Percentiles rank a stretch among this genome's conserved stretches.
Evolutionary conservation across 2,888 invertebrate genomes (phyloP).

Genomic region (Acanthoscelides obtectus): DNA sequence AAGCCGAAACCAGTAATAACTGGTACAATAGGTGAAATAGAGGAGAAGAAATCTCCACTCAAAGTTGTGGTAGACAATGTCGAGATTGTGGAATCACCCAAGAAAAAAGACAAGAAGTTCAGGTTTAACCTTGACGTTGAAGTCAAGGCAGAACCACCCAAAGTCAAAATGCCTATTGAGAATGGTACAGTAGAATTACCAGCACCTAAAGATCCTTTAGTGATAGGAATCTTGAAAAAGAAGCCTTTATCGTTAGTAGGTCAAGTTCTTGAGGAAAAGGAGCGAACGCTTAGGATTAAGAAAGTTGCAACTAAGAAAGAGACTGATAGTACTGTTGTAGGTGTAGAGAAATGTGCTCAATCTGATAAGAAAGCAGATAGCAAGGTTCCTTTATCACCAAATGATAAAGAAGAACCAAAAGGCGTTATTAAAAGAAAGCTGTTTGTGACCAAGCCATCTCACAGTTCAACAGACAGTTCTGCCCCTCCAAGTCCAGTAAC

Average conservation of each 20-base stretch:
- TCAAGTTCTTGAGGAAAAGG: constrained; percentile 22
- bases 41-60: constrained; percentile 44
- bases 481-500: neutral
- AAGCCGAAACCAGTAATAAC: constrained; percentile 54
- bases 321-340: constrained; percentile 1
- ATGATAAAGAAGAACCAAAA: neutral
- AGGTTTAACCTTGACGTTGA: constrained; percentile 44
- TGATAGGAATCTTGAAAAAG: constrained; percentile 33
- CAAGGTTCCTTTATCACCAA: neutral
- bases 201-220: constrained; percentile 25
- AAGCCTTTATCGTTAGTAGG: constrained; percentile 23
- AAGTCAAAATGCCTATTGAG: neutral
- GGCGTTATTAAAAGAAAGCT: neutral
- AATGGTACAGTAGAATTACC: constrained; percentile 28
- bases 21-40: constrained; percentile 49
- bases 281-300: constrained; percentile 9
- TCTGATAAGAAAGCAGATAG: constrained; percentile 2
- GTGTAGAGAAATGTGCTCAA: neutral
- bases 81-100: constrained; percentile 56
- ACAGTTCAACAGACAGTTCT: neutral
- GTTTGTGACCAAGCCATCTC: neutral
- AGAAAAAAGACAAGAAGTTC: constrained; percentile 37
- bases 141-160: constrained; percentile 20
- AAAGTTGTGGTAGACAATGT: constrained; percentile 56
- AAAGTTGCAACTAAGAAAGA: constrained; percentile 8